Evolutionary conservation across 2,113 vertebrate species (phyloP), one percentile per base, ranked within the genome.

Genomic region (Vidua macroura): DNA sequence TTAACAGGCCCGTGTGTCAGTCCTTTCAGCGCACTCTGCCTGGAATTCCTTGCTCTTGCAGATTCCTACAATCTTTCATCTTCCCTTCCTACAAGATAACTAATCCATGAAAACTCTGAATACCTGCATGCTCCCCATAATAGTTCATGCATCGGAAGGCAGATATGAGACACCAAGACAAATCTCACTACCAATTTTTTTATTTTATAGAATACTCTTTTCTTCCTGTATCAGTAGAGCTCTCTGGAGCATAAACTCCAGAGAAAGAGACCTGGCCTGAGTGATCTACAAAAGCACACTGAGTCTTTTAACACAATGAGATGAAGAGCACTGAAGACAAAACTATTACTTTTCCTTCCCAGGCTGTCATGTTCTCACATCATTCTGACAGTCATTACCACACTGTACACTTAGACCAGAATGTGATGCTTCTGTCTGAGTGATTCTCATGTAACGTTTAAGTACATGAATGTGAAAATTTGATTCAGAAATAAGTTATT

Each of bases 361-460:
- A 86, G 48, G 24, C 17, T 81, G 76, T 60, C 22, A 2, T 27
- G 18, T 74, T 86, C 79, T 92, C 72, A 22, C 73, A 39, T 80
- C 56, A 80, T 75, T 90, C 55, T 76, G 89, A 83, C 86, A 89
- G 82, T 55, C 84, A 88, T 90, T 87, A 90, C 33, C 72, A 84
- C 52, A 10, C 37, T 39, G 56, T 39, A 90, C 69, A 46, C 82
- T 92, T 39, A 55, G 48, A 68, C 18, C 24, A 21, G 37, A 69
- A 74, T 24, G 70, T 2, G 49, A 30, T 11, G 17, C 48, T 88
- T 78, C 79, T 62, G 37, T 64, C 79, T 88, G 80, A 96, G 41
- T 43, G 19, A 72, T 49, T 92, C 68, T 68, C 60, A 9, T 25
- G 48, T 58, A 81, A 59, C 10, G 44, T 72, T 86, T 39, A 94